phyloP scores from a whole-genome alignment of 2,113 vertebrate species.

The Sinocyclocheilus rhinocerous region DNA sequence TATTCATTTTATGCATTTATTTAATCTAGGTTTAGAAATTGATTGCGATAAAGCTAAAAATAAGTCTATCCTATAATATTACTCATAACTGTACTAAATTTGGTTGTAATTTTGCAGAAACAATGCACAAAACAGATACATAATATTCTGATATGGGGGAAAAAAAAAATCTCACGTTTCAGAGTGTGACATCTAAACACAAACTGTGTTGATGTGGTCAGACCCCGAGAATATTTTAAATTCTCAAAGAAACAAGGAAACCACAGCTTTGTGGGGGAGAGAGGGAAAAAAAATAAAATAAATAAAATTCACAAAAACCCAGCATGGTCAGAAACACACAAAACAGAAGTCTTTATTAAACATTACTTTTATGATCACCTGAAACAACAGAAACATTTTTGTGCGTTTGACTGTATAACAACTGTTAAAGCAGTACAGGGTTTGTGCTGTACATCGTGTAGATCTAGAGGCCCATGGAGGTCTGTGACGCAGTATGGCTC shows the following conservation, averaged over 20 bases:
- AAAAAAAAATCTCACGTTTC: not conserved
- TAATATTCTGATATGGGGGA: not conserved
- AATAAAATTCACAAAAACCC: not conserved
- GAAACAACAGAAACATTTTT: slow-evolving; percentile 56
- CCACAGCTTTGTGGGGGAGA: not conserved
- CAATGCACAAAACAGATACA: not conserved
- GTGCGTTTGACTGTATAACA: slow-evolving; percentile 57
- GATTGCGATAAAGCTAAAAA: too few species aligned
- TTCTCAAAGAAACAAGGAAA: not conserved
- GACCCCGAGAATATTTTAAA: not conserved
- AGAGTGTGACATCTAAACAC: not conserved
- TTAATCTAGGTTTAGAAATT: too few species aligned
- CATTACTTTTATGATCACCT: slow-evolving; percentile 53
- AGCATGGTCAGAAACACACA: slow-evolving; percentile 53
- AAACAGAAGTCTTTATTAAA: slow-evolving; percentile 61
- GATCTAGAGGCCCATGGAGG: slow-evolving; percentile 11
- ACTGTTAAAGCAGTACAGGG: slow-evolving; percentile 49
- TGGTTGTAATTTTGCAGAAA: not conserved
- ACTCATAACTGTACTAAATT: not conserved
- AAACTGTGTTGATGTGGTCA: not conserved
- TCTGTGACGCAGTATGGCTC: slow-evolving; percentile 36
- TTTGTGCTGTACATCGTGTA: slow-evolving; percentile 44
- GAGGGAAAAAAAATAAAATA: not conserved
- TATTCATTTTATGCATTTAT: not conserved
- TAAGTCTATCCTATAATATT: too few species aligned